Conservation (phyloP, 2,797 vertebrate species). For the Coregonus sp. region DNA sequence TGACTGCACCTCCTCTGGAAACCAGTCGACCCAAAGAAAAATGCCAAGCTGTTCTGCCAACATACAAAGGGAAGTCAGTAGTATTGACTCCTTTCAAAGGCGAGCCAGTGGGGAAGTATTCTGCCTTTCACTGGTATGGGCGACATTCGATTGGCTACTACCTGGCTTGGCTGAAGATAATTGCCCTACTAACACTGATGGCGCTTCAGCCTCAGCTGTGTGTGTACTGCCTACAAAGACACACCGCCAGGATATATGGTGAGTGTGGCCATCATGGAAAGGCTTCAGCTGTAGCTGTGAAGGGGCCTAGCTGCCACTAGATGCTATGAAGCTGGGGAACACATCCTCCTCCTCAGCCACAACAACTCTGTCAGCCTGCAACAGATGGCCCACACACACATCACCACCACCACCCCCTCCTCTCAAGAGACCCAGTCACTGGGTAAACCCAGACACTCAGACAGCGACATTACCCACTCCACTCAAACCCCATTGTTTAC, state of each 20-base stretch:
- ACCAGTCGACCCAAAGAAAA: neutral
- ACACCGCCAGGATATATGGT: no score
- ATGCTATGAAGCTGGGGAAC: neutral
- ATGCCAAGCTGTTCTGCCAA: no score
- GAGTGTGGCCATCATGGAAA: neutral
- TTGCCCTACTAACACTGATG: no score
- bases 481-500: slow-evolving; percentile 26
- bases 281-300: slow-evolving; percentile 8
- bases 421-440: slow-evolving; percentile 15
- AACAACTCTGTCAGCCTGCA: slow-evolving; percentile 23
- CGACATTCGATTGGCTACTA: no score
- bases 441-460: slow-evolving; percentile 8
- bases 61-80: no score
- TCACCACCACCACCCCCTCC: neutral
- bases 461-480: slow-evolving; percentile 16
- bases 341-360: slow-evolving; percentile 20
- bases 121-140: neutral
- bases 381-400: slow-evolving; percentile 24
- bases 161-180: no score
- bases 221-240: no score
- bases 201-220: no score
- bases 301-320: neutral
- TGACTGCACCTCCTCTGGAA: neutral
- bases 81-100: no score
- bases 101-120: neutral